A percentile compares a stretch with the other conserved stretches of the same genome.
These are phyloP conservation scores for Periparus ater DNA, from an alignment of 2,797 vertebrate species.

Conservation along the genomic window DNA sequence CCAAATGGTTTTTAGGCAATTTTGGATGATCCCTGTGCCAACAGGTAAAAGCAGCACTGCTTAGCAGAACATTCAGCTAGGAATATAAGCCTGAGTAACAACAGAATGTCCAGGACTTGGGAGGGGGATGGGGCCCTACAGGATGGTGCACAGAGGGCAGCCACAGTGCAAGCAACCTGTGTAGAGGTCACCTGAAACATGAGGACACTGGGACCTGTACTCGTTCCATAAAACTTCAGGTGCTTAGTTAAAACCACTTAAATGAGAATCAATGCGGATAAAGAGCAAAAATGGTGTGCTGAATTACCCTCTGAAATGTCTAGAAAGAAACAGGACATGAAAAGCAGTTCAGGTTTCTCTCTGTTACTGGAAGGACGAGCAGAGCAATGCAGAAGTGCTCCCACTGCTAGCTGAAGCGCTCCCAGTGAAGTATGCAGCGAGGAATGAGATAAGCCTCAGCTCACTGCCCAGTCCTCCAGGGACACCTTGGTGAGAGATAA, in stretches of 20 bases:
- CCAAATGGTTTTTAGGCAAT: neutral
- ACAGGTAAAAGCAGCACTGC: neutral
- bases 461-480: neutral
- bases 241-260: neutral
- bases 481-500: neutral
- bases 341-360: neutral
- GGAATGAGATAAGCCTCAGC: neutral
- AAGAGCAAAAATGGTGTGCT: neutral
- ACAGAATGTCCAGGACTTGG: neutral
- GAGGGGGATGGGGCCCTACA: accelerated
- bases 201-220: neutral
- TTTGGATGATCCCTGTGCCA: neutral
- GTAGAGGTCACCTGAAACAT: neutral
- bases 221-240: neutral
- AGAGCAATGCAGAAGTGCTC: neutral
- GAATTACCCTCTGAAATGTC: neutral
- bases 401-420: neutral
- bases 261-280: neutral
- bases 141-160: neutral
- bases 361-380: neutral
- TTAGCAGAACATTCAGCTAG: neutral
- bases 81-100: neutral
- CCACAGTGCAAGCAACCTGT: neutral
- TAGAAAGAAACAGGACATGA: neutral
- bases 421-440: neutral